Evolutionary conservation across 1,140 invertebrate species (phyloP).

Genomic region (Drosophila tropicalis): DNA sequence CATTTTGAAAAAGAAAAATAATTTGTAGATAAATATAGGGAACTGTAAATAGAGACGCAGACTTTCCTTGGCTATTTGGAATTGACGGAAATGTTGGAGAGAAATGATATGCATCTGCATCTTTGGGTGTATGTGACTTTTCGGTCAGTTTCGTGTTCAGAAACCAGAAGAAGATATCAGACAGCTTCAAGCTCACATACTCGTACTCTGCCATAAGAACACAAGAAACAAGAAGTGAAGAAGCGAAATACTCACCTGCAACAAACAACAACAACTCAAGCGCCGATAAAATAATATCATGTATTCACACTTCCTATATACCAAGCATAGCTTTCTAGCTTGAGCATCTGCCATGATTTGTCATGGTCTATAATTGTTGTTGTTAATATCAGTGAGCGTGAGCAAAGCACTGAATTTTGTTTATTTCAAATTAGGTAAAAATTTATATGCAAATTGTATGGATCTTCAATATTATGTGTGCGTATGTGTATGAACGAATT

Average conservation of each 20-base stretch:
- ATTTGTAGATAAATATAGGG: not conserved
- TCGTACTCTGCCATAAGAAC: constrained; percentile 35
- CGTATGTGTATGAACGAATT: not conserved
- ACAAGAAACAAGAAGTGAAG: constrained; percentile 61
- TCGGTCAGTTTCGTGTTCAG: constrained; percentile 48
- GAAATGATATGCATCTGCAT: constrained; percentile 21
- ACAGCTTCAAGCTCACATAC: constrained; percentile 64
- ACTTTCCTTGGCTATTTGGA: not conserved
- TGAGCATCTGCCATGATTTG: constrained; percentile 18
- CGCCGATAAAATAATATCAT: constrained; percentile 70
- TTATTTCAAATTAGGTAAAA: constrained; percentile 1
- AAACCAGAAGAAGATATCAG: constrained; percentile 77
- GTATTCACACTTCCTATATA: constrained; percentile 59
- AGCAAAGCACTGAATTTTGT: not conserved
- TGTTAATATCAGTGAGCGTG: constrained; percentile 10
- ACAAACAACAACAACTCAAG: constrained; percentile 56
- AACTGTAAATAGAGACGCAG: not conserved
- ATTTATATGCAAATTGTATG: not conserved
- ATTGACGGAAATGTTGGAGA: constrained; percentile 31
- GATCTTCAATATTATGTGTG: not conserved
- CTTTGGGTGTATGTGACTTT: constrained; percentile 65
- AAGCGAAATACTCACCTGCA: constrained; percentile 74
- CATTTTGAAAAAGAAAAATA: not conserved
- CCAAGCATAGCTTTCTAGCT: not conserved
- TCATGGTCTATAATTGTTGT: constrained; percentile 20